Evolutionary conservation across 1,140 invertebrate species (phyloP).

Genomic region (Tetragnatha versicolor): DNA sequence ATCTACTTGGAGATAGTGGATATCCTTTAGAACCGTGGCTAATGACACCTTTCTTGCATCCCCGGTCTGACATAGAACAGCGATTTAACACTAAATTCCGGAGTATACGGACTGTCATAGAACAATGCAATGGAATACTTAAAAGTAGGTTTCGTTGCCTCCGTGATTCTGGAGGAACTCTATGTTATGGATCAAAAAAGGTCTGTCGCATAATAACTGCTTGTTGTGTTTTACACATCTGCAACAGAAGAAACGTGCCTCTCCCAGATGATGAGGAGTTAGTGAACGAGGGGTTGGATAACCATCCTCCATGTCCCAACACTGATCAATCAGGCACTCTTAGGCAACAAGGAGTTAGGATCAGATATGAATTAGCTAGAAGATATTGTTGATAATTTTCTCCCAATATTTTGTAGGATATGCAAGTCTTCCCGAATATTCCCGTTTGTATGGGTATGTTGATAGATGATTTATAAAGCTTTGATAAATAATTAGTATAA

Average conservation of each 20-base stretch:
- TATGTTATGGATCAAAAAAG: neutral
- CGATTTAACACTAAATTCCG: neutral
- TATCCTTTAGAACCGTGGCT: neutral
- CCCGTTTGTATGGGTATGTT: too few species aligned
- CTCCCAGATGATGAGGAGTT: neutral
- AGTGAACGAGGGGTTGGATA: too few species aligned
- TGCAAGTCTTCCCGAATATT: too few species aligned
- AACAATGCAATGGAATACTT: neutral
- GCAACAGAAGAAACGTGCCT: neutral
- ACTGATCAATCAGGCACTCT: too few species aligned
- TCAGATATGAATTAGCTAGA: too few species aligned
- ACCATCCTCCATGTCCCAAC: too few species aligned
- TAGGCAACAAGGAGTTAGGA: too few species aligned
- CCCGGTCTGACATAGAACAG: neutral
- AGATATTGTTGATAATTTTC: too few species aligned
- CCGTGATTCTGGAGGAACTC: neutral
- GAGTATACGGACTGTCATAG: neutral
- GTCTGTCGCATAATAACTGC: neutral
- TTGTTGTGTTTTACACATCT: neutral
- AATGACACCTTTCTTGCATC: neutral
- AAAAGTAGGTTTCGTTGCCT: neutral
- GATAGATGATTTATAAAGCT: too few species aligned
- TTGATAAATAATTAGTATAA: too few species aligned
- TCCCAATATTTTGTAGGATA: too few species aligned
- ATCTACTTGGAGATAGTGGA: neutral